phyloP scores from a whole-genome alignment of 2,113 vertebrate species.

The Sinosuthora webbiana region DNA sequence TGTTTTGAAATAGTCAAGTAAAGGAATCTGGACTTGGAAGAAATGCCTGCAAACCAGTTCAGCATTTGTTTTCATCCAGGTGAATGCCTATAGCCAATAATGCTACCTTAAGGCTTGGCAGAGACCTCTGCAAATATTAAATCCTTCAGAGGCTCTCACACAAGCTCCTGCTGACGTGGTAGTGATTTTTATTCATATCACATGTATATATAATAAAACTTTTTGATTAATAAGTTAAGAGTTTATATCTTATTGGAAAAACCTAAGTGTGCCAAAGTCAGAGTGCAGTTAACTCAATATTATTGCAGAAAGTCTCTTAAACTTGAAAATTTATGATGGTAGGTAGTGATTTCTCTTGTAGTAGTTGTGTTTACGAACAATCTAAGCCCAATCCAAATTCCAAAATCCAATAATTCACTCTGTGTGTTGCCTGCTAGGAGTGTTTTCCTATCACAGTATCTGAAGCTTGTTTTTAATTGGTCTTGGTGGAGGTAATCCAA shows the following conservation, averaged over 20 bases:
- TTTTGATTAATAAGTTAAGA: background rate
- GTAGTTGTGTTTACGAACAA: background rate
- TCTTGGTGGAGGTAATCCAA: background rate
- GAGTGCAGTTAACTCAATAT: background rate
- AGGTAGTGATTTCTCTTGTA: background rate
- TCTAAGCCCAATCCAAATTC: background rate
- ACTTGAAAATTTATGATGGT: background rate
- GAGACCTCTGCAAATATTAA: background rate
- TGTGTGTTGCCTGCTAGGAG: background rate
- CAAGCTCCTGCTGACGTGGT: background rate
- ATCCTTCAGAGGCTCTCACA: background rate
- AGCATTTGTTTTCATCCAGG: background rate
- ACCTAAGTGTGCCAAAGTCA: background rate
- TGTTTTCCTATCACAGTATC: background rate
- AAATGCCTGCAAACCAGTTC: background rate
- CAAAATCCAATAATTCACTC: background rate
- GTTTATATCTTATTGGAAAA: background rate
- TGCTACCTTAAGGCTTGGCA: background rate
- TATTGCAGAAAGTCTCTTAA: background rate
- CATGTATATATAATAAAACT: background rate
- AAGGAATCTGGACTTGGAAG: background rate
- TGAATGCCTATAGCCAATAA: background rate
- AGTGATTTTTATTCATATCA: background rate
- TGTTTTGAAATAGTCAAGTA: background rate
- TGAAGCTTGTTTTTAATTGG: background rate